These are phyloP conservation scores for Cladopsammia gracilis DNA, from an alignment of 64 coral and sea anemone species.

Conservation along the genomic window DNA sequence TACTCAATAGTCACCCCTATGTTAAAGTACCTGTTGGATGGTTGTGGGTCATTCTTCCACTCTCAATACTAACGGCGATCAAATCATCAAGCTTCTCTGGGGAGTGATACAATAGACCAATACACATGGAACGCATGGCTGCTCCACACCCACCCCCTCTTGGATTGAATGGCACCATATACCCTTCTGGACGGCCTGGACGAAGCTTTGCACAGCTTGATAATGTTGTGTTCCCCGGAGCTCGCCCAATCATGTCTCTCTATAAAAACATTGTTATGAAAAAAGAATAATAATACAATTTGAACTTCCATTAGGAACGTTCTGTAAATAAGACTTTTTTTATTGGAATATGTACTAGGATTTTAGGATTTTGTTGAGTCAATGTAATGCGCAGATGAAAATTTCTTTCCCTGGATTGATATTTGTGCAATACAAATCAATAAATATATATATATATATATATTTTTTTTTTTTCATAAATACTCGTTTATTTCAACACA, in stretches of 20 bases:
- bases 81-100: slow-evolving; percentile 89
- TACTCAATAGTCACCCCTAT: no score
- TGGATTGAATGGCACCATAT: slow-evolving; percentile 86
- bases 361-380: no score
- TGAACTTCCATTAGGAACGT: no score
- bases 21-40: slow-evolving; percentile 87
- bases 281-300: neutral
- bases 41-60: slow-evolving; percentile 97
- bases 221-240: slow-evolving; percentile 79
- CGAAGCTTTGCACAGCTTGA: slow-evolving; percentile 62
- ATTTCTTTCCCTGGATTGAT: no score
- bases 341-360: no score
- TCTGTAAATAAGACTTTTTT: no score
- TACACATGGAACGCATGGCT: slow-evolving; percentile 97
- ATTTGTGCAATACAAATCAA: no score
- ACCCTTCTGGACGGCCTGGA: slow-evolving; percentile 74
- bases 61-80: slow-evolving; percentile 95
- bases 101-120: slow-evolving; percentile 81
- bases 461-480: no score
- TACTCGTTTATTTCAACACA: no score
- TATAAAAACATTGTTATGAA: neutral
- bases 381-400: no score
- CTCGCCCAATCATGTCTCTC: slow-evolving; percentile 89
- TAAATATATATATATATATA: no score
- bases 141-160: slow-evolving; percentile 96